Evolutionary conservation across 1,140 invertebrate genomes (phyloP), one percentile per base, ranked within the genome.

Genomic region (Harpegnathos saltator): DNA sequence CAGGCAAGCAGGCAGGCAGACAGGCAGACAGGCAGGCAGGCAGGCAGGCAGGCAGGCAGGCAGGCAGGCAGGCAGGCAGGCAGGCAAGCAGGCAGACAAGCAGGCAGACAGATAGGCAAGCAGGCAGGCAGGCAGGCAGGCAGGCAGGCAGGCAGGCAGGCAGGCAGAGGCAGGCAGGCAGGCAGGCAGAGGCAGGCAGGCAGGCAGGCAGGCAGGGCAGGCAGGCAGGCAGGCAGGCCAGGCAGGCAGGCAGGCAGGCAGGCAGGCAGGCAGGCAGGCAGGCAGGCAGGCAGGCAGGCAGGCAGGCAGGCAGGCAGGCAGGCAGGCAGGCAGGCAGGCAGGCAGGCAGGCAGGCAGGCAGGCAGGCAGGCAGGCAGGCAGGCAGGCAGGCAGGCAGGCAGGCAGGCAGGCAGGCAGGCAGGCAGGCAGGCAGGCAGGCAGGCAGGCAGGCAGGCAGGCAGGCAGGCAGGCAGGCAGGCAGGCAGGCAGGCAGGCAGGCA

Each of bases 181-280:
- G 71, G 33, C 61, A 73, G 69, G 54, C 29, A 72, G 69, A n/a
- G n/a, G 19, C 33, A 72, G 68, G 52, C 58, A 72, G 52, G 14
- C 66, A 33, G 29, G 29, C 5, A 33, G 29, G 29, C 5, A 33
- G 29, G 29, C 5, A n/a, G 5, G 29, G 29, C 5, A 33, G 29
- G 29, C 5, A 33, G 29, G 29, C 5, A 78, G 75, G 22, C 19
- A 44, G 44, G 33, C 19, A 17, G 59, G 14, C 1, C n/a, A 54
- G 52, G 59, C 56, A 73, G 71, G 33, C 61, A 73, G 69, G 54
- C 29, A 72, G 69, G 19, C 33, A 72, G 68, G 52, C 58, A 72
- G 52, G 14, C 66, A 33, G 29, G 29, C 5, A 33, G 29, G 29
- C 5, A 33, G 29, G 29, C 5, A n/a, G 44, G 33, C 19, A 17